Conservation (phyloP, 2,113 vertebrate genomes). For the Pyxicephalus adspersus region DNA sequence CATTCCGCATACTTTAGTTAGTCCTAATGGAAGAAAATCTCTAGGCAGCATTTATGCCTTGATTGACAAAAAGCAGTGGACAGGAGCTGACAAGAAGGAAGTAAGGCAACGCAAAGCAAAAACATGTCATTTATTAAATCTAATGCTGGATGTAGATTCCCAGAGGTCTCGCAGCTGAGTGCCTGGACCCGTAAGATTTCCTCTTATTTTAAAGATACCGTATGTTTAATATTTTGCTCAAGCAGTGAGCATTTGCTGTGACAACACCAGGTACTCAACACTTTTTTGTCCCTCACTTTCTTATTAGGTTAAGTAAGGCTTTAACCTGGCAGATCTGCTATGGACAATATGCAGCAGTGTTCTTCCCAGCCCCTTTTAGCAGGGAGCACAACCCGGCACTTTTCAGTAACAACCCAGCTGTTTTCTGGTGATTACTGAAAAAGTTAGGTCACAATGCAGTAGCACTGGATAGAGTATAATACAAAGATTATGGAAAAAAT, state of each 20-base stretch:
- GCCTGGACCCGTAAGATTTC: neutral
- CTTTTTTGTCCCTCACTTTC: neutral
- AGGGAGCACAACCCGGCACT: too few relatives aligned
- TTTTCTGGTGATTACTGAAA: too few relatives aligned
- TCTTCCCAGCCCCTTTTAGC: too few relatives aligned
- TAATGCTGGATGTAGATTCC: too few relatives aligned
- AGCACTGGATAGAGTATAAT: too few relatives aligned
- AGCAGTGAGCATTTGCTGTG: neutral
- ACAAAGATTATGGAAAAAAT: too few relatives aligned
- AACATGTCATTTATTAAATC: neutral
- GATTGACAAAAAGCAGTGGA: neutral
- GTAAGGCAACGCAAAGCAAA: neutral
- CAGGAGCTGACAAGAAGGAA: neutral
- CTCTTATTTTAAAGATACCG: slow-evolving; percentile 1
- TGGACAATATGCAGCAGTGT: neutral
- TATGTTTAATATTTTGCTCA: slow-evolving; percentile 14
- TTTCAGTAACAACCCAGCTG: too few relatives aligned
- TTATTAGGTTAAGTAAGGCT: neutral
- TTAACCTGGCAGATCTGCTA: neutral
- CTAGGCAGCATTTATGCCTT: neutral
- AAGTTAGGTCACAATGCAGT: too few relatives aligned
- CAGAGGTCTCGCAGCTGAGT: neutral
- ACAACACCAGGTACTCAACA: neutral
- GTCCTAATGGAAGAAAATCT: neutral
- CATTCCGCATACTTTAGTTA: neutral